Percentiles rank a stretch among this genome's conserved stretches.
Evolutionary conservation across 2,888 invertebrate species (phyloP).

Genomic region (Dryadula phaetusa): DNA sequence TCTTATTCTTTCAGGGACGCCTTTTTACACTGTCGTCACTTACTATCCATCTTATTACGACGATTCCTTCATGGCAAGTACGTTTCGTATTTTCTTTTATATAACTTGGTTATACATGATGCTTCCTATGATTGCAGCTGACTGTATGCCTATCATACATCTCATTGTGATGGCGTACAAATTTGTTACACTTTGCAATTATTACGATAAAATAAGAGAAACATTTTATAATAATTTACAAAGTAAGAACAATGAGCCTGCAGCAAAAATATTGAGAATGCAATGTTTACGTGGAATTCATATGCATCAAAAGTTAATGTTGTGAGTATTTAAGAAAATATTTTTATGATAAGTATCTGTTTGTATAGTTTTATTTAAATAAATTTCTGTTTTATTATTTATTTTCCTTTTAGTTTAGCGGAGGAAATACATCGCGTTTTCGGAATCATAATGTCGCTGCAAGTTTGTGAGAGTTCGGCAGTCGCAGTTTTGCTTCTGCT

Average conservation of each 20-base stretch:
- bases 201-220: slow-evolving; percentile 61
- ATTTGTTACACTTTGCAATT: slow-evolving; percentile 67
- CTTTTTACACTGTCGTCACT: slow-evolving; percentile 76
- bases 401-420: slow-evolving; percentile 58
- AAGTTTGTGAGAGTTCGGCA: slow-evolving; percentile 76
- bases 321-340: slow-evolving; percentile 55
- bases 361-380: neutral
- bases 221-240: slow-evolving; percentile 58
- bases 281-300: slow-evolving; percentile 66
- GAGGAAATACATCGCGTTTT: slow-evolving; percentile 74
- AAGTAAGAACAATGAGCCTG: slow-evolving; percentile 53
- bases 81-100: slow-evolving; percentile 69
- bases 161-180: slow-evolving; percentile 67
- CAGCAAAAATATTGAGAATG: slow-evolving; percentile 58
- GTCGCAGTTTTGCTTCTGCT: slow-evolving; percentile 74
- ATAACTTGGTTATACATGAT: slow-evolving; percentile 75
- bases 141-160: slow-evolving; percentile 74
- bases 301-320: slow-evolving; percentile 70
- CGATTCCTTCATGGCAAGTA: slow-evolving; percentile 57
- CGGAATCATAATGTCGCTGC: slow-evolving; percentile 77
- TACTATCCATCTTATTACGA: slow-evolving; percentile 70
- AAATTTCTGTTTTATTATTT: neutral
- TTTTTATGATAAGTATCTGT: neutral
- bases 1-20: slow-evolving; percentile 57
- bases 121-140: slow-evolving; percentile 76